A percentile compares a stretch with the other conserved stretches of the same genome.
Conservation (phyloP, 2,888 invertebrate species). For the Cephonodes hylas region DNA sequence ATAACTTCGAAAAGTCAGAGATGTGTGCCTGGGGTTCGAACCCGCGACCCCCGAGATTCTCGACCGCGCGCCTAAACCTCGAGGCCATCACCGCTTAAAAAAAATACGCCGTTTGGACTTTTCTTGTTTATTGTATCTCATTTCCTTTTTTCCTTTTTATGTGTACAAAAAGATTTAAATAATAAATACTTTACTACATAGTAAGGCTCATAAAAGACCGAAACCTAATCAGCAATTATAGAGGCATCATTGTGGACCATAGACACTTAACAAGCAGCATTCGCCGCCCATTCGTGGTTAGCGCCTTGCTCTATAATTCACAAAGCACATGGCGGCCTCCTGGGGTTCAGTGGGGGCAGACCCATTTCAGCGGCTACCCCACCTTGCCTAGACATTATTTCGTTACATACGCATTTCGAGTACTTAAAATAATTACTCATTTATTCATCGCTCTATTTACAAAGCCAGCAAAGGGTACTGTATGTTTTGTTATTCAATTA, state of each 20-base stretch:
- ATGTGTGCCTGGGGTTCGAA: no score
- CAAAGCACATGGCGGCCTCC: not conserved
- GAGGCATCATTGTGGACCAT: not conserved
- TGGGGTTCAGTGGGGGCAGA: not conserved
- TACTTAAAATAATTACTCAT: not conserved
- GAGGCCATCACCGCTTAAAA: no score
- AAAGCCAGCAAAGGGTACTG: not conserved
- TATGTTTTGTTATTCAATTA: not conserved
- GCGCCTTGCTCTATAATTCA: slow-evolving; percentile 15
- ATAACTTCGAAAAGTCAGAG: no score
- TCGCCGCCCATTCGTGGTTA: slow-evolving; percentile 13
- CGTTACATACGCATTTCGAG: not conserved
- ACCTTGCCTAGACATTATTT: slow-evolving; percentile 10
- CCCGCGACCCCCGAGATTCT: no score
- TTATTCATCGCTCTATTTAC: not conserved
- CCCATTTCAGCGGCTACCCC: slow-evolving; percentile 13
- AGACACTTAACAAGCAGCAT: not conserved
- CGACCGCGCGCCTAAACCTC: no score
- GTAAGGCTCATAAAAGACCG: not conserved
- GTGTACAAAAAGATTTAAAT: no score
- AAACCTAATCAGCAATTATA: not conserved
- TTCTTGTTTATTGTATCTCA: no score
- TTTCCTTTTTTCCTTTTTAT: no score
- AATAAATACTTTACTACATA: no score
- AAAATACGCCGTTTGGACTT: no score